Percentiles rank a stretch among this genome's conserved stretches.
Conservation (phyloP, 1,140 invertebrate genomes). For the Heliothis subflexa region DNA sequence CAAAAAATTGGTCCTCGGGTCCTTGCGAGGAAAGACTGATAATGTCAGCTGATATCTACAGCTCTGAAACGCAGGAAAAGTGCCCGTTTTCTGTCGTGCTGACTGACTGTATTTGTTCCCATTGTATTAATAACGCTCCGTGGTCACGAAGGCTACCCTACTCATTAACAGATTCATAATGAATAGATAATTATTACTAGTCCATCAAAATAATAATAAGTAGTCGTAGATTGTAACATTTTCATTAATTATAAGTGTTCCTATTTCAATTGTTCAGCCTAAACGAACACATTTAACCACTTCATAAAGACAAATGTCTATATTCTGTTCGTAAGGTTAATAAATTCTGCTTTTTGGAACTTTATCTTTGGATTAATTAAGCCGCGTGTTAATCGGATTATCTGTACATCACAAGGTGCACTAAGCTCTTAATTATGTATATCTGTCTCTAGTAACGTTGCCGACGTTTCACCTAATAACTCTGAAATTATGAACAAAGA, state of each 20-base stretch:
- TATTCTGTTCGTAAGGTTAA: slow-evolving; percentile 27
- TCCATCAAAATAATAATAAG: slow-evolving; percentile 31
- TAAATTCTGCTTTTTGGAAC: slow-evolving; percentile 54
- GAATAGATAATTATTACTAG: slow-evolving; percentile 40
- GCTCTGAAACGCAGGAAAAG: slow-evolving; percentile 47
- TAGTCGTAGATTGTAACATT: slow-evolving; percentile 17
- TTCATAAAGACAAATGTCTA: slow-evolving; percentile 1
- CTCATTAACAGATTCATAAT: slow-evolving; percentile 58
- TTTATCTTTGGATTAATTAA: slow-evolving; percentile 69
- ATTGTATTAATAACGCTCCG: slow-evolving; percentile 51
- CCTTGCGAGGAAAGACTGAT: slow-evolving; percentile 6
- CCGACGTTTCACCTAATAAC: slow-evolving; percentile 22
- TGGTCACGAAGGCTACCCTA: slow-evolving; percentile 50
- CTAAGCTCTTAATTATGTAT: slow-evolving; percentile 68
- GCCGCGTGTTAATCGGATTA: slow-evolving; percentile 62
- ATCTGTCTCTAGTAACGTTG: slow-evolving; percentile 33
- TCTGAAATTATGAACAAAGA: slow-evolving; percentile 20
- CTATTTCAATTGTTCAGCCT: neutral
- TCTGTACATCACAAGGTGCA: slow-evolving; percentile 58
- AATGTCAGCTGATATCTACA: slow-evolving; percentile 17
- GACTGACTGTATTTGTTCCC: slow-evolving; percentile 47
- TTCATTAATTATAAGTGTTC: slow-evolving; percentile 20
- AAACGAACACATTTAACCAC: slow-evolving; percentile 13
- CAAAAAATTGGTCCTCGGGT: neutral
- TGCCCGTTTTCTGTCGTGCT: slow-evolving; percentile 49